Evolutionary conservation across 2,113 vertebrate species (phyloP).

Genomic region (Hucho hucho): DNA sequence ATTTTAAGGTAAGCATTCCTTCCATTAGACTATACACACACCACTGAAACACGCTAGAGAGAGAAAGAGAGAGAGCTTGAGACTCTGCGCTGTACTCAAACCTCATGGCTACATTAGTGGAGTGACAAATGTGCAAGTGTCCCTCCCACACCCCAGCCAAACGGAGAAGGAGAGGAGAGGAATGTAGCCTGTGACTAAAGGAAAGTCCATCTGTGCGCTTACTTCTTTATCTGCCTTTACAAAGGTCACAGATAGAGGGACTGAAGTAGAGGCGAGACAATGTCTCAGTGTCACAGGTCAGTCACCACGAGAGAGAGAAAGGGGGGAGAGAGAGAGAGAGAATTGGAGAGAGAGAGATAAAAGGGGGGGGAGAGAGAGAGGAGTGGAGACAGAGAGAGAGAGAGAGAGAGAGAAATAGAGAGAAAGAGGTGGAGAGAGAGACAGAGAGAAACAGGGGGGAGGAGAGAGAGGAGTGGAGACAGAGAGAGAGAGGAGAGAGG

Average conservation of each 20-base stretch:
- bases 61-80: not conserved
- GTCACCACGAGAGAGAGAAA: too few relatives aligned
- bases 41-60: too few relatives aligned
- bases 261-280: constrained; percentile 73
- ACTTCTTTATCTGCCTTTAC: constrained; percentile 78
- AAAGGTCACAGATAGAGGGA: constrained; percentile 86
- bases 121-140: constrained; percentile 59
- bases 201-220: constrained; percentile 61
- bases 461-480: not conserved
- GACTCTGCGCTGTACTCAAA: constrained; percentile 30
- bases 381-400: too few relatives aligned
- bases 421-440: too few relatives aligned
- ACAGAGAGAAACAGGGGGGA: accelerated
- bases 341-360: too few relatives aligned
- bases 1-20: too few relatives aligned
- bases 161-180: constrained; percentile 27
- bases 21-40: too few relatives aligned
- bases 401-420: too few relatives aligned
- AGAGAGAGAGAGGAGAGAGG: not conserved
- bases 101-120: constrained; percentile 36
- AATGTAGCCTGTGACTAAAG: constrained; percentile 54
- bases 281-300: constrained; percentile 68
- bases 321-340: too few relatives aligned
- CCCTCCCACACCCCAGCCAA: constrained; percentile 57
- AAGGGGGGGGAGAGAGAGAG: too few relatives aligned